Evolutionary conservation across 2,888 invertebrate species (phyloP), one percentile per base, ranked within the genome.

Genomic region (Drosophila seclusa): DNA sequence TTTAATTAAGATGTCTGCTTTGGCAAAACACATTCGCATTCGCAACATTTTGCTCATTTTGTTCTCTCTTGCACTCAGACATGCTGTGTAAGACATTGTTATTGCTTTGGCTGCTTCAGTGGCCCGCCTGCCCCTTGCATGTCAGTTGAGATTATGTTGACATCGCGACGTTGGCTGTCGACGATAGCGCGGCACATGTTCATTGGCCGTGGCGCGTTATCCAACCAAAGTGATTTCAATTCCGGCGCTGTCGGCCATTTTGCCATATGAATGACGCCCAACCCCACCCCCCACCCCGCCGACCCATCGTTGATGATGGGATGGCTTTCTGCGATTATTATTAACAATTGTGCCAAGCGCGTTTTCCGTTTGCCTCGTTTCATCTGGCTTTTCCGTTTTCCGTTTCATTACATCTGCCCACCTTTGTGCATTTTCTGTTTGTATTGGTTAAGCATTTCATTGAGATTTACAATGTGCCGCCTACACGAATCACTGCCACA

Each of bases 171-270:
- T 58, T 40, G 53, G 4, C 53, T 57, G 62, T 72, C 60, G 68
- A 27, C 68, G 69, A 87, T 84, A 74, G 48, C 53, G 67, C 69
- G 69, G 63, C 88, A 87, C 88, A 80, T 84, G 84, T 83, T 85
- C 86, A 87, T 87, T 87, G 86, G 80, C 76, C 78, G 78, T 76
- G 80, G 69, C 69, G 60, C 63, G 67, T 70, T 73, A 76, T 73
- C 61, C 76, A 73, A 68, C 57, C 73, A 83, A 85, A 85, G 83
- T 81, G 85, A 86, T 88, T 85, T 83, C 86, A 73, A 86, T 88
- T 83, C 78, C 78, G 80, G 64, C 58, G 57, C 79, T 73, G 54
- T 77, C 40, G 72, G 76, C 63, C 73, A 80, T 79, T 59, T 72
- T 82, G 65, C 65, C 73, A 70, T 77, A 77, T 76, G 80, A 87